phyloP scores from a whole-genome alignment of 2,113 vertebrate genomes.

The Spea multiplicata region DNA sequence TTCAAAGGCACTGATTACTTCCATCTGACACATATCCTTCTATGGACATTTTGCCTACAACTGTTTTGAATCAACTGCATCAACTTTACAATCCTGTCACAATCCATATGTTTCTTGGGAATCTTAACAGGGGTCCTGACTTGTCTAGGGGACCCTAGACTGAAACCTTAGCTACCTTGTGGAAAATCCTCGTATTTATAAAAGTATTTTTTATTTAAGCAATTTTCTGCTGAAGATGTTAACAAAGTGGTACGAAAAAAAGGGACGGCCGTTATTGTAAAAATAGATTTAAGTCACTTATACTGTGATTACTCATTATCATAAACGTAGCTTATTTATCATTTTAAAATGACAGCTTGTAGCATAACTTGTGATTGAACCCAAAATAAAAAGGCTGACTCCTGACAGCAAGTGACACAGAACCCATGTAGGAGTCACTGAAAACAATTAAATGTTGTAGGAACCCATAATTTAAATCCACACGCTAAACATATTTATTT shows the following conservation, averaged over 20 bases:
- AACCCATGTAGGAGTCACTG: slow-evolving; percentile 31
- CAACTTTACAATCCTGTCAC: no score
- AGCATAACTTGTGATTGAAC: slow-evolving; percentile 35
- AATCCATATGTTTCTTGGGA: no score
- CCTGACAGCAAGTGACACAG: slow-evolving; percentile 20
- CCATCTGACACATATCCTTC: no score
- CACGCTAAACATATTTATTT: slow-evolving; percentile 31
- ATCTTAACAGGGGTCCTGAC: no score
- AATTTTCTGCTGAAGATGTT: no score
- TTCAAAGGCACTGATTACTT: no score
- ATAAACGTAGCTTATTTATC: slow-evolving; percentile 35
- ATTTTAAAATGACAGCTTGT: slow-evolving; percentile 39
- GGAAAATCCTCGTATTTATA: no score
- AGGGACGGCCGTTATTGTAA: slow-evolving; percentile 1
- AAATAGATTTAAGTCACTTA: slow-evolving; percentile 11
- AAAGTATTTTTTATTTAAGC: no score
- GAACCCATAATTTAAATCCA: slow-evolving; percentile 44
- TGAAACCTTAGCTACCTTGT: no score
- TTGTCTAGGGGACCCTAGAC: no score
- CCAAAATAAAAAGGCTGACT: slow-evolving; percentile 26
- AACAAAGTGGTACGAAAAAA: neutral
- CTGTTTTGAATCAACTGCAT: no score
- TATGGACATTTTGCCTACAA: no score
- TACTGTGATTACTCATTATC: slow-evolving; percentile 28
- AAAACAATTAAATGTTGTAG: slow-evolving; percentile 45